These are phyloP conservation scores for Myotis brandtii DNA, from an alignment of 2,113 vertebrate species.

Conservation along the genomic window DNA sequence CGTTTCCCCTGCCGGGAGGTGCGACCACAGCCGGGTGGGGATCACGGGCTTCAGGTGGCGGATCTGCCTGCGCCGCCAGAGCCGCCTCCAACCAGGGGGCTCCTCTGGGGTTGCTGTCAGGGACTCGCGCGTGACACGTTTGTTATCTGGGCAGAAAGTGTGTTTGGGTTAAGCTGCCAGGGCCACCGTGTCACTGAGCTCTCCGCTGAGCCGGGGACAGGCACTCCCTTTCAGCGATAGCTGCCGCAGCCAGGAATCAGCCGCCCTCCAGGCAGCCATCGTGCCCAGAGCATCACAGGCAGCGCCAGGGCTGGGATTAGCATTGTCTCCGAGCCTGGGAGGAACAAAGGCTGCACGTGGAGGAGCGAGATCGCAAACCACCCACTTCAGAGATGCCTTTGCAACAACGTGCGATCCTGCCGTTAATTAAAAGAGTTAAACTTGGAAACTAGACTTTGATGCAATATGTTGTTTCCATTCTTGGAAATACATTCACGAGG, in stretches of 20 bases:
- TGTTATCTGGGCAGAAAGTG: constrained; percentile 77
- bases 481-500: constrained; percentile 83
- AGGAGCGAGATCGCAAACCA: constrained; percentile 36
- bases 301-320: constrained; percentile 54
- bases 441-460: constrained; percentile 85
- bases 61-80: not conserved
- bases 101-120: constrained; percentile 62
- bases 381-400: constrained; percentile 57
- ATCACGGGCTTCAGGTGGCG: constrained; percentile 58
- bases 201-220: constrained; percentile 65
- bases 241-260: constrained; percentile 49
- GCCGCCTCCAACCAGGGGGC: not conserved
- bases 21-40: not conserved
- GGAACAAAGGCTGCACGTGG: constrained; percentile 65
- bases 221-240: constrained; percentile 1
- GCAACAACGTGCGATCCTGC: constrained; percentile 13
- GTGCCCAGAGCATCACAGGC: constrained; percentile 42
- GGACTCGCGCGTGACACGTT: not conserved
- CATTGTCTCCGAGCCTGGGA: constrained; percentile 2
- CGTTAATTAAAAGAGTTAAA: constrained; percentile 85
- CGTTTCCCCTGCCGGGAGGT: not conserved
- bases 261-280: not conserved
- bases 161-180: constrained; percentile 77
- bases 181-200: constrained; percentile 57
- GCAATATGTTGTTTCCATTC: constrained; percentile 86